Conservation (phyloP, 2,888 invertebrate species). For the Machimus rusticus region DNA sequence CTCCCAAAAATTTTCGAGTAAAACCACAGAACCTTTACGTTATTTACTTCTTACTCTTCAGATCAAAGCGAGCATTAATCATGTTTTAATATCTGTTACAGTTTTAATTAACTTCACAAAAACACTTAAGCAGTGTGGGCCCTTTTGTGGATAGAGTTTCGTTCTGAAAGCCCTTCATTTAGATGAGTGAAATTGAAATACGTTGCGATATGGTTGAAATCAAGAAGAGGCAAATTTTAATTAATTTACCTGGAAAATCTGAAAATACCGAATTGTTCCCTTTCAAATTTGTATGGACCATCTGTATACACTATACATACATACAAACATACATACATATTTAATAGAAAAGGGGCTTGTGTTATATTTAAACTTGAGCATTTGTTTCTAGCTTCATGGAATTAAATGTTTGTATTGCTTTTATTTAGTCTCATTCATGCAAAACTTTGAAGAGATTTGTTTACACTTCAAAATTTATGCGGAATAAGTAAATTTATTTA, state of each 20-base stretch:
- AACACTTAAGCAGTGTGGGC: background rate
- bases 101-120: constrained; percentile 16
- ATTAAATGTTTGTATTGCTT: background rate
- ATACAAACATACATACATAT: background rate
- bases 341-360: background rate
- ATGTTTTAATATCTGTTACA: constrained; percentile 13
- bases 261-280: background rate
- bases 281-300: background rate
- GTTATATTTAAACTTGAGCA: background rate
- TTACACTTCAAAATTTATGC: background rate
- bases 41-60: background rate
- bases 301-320: too few species aligned
- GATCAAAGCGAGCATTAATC: constrained; percentile 6
- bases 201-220: background rate
- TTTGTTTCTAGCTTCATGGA: background rate
- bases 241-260: background rate
- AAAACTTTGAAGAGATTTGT: background rate
- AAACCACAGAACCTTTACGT: background rate
- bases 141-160: background rate
- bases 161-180: background rate
- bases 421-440: background rate
- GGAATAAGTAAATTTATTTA: background rate
- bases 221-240: background rate
- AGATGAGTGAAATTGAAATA: background rate
- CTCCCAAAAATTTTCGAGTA: background rate